These are phyloP conservation scores for Rhyacophila evoluta DNA, from an alignment of 2,888 invertebrate species.

Conservation along the genomic window DNA sequence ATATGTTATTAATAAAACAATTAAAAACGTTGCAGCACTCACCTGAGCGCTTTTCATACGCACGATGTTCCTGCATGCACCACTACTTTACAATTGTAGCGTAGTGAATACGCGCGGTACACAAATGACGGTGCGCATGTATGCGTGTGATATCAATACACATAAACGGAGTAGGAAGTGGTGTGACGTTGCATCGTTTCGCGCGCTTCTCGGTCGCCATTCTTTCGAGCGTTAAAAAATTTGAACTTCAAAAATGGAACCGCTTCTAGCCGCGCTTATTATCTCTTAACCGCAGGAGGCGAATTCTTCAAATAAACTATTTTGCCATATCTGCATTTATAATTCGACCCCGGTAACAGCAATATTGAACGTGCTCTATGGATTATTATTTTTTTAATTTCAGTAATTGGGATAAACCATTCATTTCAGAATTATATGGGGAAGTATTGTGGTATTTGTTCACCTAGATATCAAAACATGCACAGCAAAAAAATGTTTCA, in stretches of 20 bases:
- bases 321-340: neutral
- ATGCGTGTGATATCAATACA: neutral
- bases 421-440: too few relatives aligned
- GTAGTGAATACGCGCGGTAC: neutral
- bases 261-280: slow-evolving; percentile 27
- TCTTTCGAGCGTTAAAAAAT: slow-evolving; percentile 15
- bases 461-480: too few relatives aligned
- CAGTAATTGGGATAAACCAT: too few relatives aligned
- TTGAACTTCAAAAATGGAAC: slow-evolving; percentile 23
- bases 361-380: neutral
- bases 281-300: neutral
- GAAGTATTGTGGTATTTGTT: too few relatives aligned
- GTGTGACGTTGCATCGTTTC: slow-evolving; percentile 25
- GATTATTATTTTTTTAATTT: too few relatives aligned
- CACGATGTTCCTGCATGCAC: slow-evolving; percentile 22
- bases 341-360: neutral
- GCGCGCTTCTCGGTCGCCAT: slow-evolving; percentile 25
- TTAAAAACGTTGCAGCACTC: neutral
- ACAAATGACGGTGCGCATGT: neutral
- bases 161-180: slow-evolving; percentile 25
- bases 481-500: too few relatives aligned
- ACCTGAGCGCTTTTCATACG: neutral
- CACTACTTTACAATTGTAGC: neutral
- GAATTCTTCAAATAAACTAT: neutral
- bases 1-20: too few relatives aligned